A percentile compares a stretch with the other conserved stretches of the same genome.
Conservation (phyloP, 2,797 vertebrate species). For the Luscinia luscinia region DNA sequence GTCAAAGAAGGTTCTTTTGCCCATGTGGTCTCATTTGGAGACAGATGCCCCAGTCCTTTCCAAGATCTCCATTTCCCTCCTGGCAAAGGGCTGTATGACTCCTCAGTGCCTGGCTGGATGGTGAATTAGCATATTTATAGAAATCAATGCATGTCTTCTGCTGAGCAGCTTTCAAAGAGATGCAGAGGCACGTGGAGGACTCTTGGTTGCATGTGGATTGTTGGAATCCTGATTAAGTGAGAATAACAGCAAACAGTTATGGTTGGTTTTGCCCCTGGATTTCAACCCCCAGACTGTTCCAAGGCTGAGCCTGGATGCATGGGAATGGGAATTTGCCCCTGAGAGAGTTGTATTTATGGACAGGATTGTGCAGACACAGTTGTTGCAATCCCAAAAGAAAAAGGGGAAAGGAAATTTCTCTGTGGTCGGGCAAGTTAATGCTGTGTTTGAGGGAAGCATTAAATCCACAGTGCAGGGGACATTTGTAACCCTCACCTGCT, state of each 20-base stretch:
- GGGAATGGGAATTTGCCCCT: background rate
- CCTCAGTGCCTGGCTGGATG: background rate
- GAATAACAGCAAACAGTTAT: background rate
- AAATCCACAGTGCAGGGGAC: background rate
- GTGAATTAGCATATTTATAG: background rate
- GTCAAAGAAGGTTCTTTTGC: background rate
- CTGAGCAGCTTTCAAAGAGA: background rate
- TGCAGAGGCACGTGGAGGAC: background rate
- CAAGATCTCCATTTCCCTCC: background rate
- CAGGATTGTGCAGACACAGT: background rate
- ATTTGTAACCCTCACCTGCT: background rate
- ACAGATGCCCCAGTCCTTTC: background rate
- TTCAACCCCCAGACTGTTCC: background rate
- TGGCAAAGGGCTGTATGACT: background rate
- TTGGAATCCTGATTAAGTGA: background rate
- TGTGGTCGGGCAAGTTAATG: background rate
- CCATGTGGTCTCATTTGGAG: background rate
- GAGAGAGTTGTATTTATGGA: background rate
- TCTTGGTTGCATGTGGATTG: background rate
- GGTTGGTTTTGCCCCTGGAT: background rate
- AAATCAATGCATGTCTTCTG: background rate
- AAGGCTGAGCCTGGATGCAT: background rate
- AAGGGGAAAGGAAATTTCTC: background rate
- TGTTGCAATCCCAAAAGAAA: background rate
- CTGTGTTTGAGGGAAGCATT: background rate